Evolutionary conservation across 2,888 invertebrate genomes (phyloP).

Genomic region (Drosophila peninsularis): DNA sequence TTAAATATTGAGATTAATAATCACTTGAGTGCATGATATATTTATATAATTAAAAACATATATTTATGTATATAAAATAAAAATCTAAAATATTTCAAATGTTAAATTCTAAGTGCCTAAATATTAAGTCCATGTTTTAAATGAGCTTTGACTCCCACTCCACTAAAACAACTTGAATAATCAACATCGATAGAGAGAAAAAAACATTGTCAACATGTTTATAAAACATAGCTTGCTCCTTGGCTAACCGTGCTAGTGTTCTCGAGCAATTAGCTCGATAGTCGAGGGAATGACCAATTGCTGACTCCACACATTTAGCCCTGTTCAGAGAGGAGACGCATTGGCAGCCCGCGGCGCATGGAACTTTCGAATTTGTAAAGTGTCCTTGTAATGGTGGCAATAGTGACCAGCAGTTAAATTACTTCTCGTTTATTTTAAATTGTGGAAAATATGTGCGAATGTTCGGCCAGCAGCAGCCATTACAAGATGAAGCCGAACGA

Average conservation of each 20-base stretch:
- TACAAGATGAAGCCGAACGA: constrained; percentile 68
- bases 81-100: no score
- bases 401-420: constrained; percentile 72
- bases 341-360: constrained; percentile 52
- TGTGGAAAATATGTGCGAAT: constrained; percentile 78
- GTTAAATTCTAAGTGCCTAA: no score
- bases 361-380: constrained; percentile 34
- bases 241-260: constrained; percentile 12
- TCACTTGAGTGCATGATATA: no score
- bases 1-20: no score
- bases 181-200: background rate
- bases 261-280: constrained; percentile 13
- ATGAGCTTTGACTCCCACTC: no score
- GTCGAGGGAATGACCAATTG: constrained; percentile 64
- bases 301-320: constrained; percentile 60
- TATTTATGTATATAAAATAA: no score
- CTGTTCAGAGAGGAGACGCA: constrained; percentile 5
- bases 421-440: constrained; percentile 80
- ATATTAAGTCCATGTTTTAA: no score
- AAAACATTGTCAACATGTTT: background rate
- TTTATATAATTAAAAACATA: no score
- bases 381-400: constrained; percentile 41
- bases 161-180: no score
- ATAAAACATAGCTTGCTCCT: background rate
- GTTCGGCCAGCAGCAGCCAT: constrained; percentile 62